A percentile compares a stretch with the other conserved stretches of the same genome.
Conservation (phyloP, 2,888 invertebrate species). For the Himalopsyche tibetana region DNA sequence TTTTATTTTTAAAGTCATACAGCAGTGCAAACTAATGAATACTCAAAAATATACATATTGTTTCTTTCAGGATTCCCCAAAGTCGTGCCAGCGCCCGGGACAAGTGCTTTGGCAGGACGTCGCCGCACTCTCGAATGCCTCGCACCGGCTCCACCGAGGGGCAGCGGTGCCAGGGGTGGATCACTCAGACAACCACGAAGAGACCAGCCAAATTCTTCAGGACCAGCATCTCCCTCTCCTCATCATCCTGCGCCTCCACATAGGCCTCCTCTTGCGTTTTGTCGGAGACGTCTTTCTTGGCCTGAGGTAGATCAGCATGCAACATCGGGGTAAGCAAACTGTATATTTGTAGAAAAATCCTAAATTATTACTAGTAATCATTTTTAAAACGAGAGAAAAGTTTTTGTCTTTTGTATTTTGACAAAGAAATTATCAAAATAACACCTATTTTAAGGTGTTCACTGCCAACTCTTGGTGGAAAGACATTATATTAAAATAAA, state of each 20-base stretch:
- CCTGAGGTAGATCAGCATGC: slow-evolving; percentile 90
- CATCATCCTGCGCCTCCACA: slow-evolving; percentile 78
- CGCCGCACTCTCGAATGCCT: slow-evolving; percentile 82
- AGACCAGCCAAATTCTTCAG: slow-evolving; percentile 69
- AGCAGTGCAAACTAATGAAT: too few species aligned
- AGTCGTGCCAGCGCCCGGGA: slow-evolving; percentile 83
- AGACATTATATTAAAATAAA: too few species aligned
- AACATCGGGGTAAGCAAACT: slow-evolving; percentile 84
- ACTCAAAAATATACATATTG: too few species aligned
- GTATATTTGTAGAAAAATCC: too few species aligned
- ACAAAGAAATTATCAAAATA: too few species aligned
- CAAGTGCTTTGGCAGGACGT: slow-evolving; percentile 75
- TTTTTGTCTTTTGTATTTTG: too few species aligned
- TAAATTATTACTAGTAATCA: too few species aligned
- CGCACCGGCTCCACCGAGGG: slow-evolving; percentile 77
- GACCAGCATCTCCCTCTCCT: slow-evolving; percentile 69
- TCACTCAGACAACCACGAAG: slow-evolving; percentile 78
- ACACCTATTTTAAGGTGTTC: too few species aligned
- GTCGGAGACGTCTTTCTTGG: slow-evolving; percentile 87
- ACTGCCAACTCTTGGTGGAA: too few species aligned
- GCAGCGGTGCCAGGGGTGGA: slow-evolving; percentile 75
- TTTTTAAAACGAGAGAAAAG: too few species aligned
- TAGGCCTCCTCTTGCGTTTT: slow-evolving; percentile 84
- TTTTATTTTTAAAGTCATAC: too few species aligned
- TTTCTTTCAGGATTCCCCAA: slow-evolving; percentile 80